Evolutionary conservation across 2,797 vertebrate genomes (phyloP), one percentile per base, ranked within the genome.

Genomic region (Zonotrichia albicollis): DNA sequence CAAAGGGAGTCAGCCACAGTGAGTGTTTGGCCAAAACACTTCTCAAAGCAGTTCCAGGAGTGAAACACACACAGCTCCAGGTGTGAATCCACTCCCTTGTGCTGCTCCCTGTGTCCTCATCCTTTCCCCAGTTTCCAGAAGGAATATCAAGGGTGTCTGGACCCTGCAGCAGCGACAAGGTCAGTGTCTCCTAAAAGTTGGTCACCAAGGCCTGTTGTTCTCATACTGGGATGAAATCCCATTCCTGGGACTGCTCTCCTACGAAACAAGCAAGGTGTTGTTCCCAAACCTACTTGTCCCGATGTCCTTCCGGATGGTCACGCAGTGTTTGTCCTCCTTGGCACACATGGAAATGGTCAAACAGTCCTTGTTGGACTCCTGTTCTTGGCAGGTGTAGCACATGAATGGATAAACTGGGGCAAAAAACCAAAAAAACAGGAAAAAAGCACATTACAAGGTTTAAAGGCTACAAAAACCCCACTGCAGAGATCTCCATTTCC

Each of bases 321-420:
- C 5, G 0, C 97, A 97, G 77, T 93, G 85, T 42, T 91, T 95
- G 13, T 97, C 96, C 19, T 81, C 42, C 12, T 89, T 1, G 6
- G 11, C 3, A 1, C 97, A 97, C 60, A 67, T 58, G 67, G 95
- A 88, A 43, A 93, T 71, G 42, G 21, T 82, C 70, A 94, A 11
- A 78, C 97, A 97, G 32, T 93, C 34, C 85, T 83, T 84, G 86
- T 97, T 97, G 78, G 76, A 73, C 38, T 93, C 92, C 42, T 87
- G 83, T 4, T 93, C 87, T 17, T 96, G 93, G 54, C 97, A 97
- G 7, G 68, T 38, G 6, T 96, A 96, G 89, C 97, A 97, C 38
- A 80, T 61, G 54, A 97, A 51, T 2, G 96, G 68, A 29, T 91
- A 93, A 76, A 19, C 96, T 96, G 8, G 16, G 3, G 1, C 1